A percentile compares a stretch with the other conserved stretches of the same genome.
phyloP scores from a whole-genome alignment of 1,140 invertebrate species.

The Bombus huntii region DNA sequence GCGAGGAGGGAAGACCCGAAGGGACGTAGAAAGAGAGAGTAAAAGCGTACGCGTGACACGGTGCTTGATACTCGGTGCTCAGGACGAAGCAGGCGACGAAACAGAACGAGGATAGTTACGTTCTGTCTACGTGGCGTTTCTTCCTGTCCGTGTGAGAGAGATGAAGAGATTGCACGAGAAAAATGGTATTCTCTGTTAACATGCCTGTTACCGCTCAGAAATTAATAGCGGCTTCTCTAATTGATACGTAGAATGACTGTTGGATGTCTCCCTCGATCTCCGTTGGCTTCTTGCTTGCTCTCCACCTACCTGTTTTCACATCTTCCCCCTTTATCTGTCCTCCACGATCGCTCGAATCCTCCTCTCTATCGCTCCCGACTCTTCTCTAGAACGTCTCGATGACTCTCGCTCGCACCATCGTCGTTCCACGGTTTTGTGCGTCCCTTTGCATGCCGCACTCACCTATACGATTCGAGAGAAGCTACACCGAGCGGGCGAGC shows the following conservation, averaged over 20 bases:
- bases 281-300: constrained; percentile 29
- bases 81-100: neutral
- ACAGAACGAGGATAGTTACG: neutral
- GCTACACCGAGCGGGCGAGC: neutral
- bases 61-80: neutral
- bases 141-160: constrained; percentile 33
- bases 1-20: constrained; percentile 20
- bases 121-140: neutral
- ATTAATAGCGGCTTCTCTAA: constrained; percentile 75
- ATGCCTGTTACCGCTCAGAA: constrained; percentile 69
- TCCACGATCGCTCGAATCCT: constrained; percentile 36
- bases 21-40: neutral
- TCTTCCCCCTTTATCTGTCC: constrained; percentile 40
- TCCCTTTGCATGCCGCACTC: constrained; percentile 65
- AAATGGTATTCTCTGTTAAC: constrained; percentile 72
- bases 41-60: neutral
- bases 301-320: constrained; percentile 43
- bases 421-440: constrained; percentile 39
- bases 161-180: constrained; percentile 66
- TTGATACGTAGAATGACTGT: constrained; percentile 75
- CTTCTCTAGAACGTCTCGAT: neutral
- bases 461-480: constrained; percentile 30
- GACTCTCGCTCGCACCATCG: constrained; percentile 31
- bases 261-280: constrained; percentile 50
- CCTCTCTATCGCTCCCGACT: constrained; percentile 33